phyloP scores from a whole-genome alignment of 2,797 vertebrate species.

The Gephyroberyx darwinii region DNA sequence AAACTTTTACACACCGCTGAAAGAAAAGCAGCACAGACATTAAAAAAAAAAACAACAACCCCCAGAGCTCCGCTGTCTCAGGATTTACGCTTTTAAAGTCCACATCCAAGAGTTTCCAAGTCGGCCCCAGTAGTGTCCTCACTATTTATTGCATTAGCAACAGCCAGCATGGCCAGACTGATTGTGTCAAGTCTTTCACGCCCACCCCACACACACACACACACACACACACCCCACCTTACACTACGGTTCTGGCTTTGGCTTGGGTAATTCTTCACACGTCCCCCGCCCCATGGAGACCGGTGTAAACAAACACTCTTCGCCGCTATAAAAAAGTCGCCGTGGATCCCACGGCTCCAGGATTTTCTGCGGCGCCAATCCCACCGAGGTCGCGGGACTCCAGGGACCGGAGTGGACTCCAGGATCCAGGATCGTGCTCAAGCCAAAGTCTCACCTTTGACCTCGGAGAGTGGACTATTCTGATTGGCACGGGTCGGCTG shows the following conservation, averaged over 20 bases:
- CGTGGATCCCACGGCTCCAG: constrained; percentile 34
- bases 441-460: constrained; percentile 48
- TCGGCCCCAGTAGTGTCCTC: constrained; percentile 11
- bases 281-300: constrained; percentile 49
- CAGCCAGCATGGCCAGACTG: constrained; percentile 3
- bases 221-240: no score
- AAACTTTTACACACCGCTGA: constrained; percentile 14
- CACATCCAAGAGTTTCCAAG: background rate
- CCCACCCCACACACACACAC: no score
- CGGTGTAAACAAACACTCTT: constrained; percentile 53
- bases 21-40: constrained; percentile 30
- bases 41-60: constrained; percentile 15
- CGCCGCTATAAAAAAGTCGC: constrained; percentile 17
- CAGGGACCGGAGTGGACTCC: constrained; percentile 32
- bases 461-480: constrained; percentile 35
- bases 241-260: background rate
- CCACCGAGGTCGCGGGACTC: constrained; percentile 45
- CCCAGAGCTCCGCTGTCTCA: no score
- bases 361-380: constrained; percentile 1
- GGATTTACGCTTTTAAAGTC: no score
- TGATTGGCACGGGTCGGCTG: constrained; percentile 22
- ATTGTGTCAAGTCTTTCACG: constrained; percentile 40
- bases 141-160: constrained; percentile 18
- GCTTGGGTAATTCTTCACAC: constrained; percentile 23
- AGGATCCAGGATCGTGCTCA: constrained; percentile 13